A percentile compares a stretch with the other conserved stretches of the same genome.
These are phyloP conservation scores for Invenusta paracnida DNA, from an alignment of 2,888 invertebrate genomes.

Conservation along the genomic window DNA sequence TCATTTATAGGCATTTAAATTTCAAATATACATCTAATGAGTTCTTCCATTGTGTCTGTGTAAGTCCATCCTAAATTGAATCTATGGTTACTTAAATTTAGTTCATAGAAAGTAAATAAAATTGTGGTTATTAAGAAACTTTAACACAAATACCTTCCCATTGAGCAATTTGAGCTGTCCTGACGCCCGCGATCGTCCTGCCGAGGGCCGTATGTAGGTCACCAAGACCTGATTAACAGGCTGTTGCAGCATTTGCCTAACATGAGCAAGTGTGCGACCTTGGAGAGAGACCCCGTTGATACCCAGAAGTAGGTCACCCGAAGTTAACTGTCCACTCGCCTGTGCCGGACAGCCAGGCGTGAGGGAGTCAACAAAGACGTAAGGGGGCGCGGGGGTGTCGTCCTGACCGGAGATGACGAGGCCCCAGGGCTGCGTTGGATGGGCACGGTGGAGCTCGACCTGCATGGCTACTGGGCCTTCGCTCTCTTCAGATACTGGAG, in stretches of 20 bases:
- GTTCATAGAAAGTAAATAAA: no score
- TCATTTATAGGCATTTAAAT: no score
- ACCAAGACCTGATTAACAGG: not conserved
- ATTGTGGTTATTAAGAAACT: no score
- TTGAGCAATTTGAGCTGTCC: not conserved
- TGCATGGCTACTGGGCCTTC: not conserved
- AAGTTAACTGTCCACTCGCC: constrained; percentile 73
- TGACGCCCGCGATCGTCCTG: not conserved
- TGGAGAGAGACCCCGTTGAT: constrained; percentile 65
- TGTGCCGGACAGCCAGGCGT: constrained; percentile 69
- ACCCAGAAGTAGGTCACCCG: constrained; percentile 80
- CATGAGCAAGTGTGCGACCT: constrained; percentile 26
- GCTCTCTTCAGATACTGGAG: not conserved
- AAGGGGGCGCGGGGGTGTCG: constrained; percentile 70
- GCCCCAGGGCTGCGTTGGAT: constrained; percentile 63
- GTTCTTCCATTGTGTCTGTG: no score
- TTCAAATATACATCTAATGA: no score
- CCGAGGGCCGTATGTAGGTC: not conserved
- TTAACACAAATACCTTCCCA: not conserved
- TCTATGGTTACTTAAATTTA: no score
- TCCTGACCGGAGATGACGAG: constrained; percentile 83
- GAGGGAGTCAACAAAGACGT: constrained; percentile 73
- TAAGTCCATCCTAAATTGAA: no score
- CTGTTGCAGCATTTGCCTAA: constrained; percentile 33
- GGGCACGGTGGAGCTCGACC: constrained; percentile 31